A percentile compares a stretch with the other conserved stretches of the same genome.
Conservation (phyloP, 2,113 vertebrate genomes). For the Brevimyrus niger region DNA sequence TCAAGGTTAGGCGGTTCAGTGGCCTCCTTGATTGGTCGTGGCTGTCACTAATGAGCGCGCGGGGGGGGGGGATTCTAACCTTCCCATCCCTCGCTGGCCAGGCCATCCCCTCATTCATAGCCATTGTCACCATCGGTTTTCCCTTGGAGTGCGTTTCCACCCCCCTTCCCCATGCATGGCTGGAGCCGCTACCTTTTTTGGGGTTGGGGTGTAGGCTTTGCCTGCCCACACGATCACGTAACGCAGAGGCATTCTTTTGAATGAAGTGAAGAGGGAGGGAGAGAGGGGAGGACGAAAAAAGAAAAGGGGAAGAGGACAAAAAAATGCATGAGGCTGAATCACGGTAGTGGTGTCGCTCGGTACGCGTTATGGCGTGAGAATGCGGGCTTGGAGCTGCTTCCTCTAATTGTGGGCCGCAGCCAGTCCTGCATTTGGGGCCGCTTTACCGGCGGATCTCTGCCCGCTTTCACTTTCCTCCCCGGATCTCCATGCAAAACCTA, state of each 20-base stretch:
- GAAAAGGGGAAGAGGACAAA: neutral
- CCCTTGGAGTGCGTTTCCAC: slow-evolving; percentile 43
- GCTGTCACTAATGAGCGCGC: slow-evolving; percentile 49
- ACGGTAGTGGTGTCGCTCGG: slow-evolving; percentile 24
- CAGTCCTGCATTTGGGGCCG: slow-evolving; percentile 55
- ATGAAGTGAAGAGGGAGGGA: slow-evolving; percentile 31
- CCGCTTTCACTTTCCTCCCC: slow-evolving; percentile 53
- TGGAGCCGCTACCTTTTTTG: slow-evolving; percentile 39
- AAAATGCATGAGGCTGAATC: slow-evolving; percentile 27
- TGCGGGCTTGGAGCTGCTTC: slow-evolving; percentile 24
- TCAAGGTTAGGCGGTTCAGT: slow-evolving; percentile 62
- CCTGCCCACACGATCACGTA: slow-evolving; percentile 29
- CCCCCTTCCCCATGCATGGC: slow-evolving; percentile 36
- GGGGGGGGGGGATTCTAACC: slow-evolving; percentile 52
- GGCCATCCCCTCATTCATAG: slow-evolving; percentile 35
- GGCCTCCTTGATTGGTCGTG: slow-evolving; percentile 50
- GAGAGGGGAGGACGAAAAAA: neutral
- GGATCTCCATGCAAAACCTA: slow-evolving; percentile 66
- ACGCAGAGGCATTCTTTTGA: slow-evolving; percentile 39
- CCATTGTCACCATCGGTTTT: slow-evolving; percentile 57
- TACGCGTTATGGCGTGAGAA: slow-evolving; percentile 31
- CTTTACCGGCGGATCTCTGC: slow-evolving; percentile 60
- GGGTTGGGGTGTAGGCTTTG: slow-evolving; percentile 39
- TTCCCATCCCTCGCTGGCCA: slow-evolving; percentile 31
- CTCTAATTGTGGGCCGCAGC: slow-evolving; percentile 42